Evolutionary conservation across 2,797 vertebrate species (phyloP).

Genomic region (Scyliorhinus canicula): DNA sequence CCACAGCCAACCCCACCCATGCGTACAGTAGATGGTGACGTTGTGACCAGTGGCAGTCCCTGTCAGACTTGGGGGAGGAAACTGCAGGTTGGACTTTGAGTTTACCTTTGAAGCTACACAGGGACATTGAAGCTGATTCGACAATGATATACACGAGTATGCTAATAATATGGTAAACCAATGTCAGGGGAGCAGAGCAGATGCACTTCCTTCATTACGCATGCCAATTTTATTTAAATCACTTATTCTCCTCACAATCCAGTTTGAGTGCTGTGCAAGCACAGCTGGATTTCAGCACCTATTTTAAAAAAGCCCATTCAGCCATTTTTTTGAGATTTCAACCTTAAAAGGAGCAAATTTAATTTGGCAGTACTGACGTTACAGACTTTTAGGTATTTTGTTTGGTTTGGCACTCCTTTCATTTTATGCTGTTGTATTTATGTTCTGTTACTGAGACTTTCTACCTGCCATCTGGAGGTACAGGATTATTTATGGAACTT

Average conservation of each 20-base stretch:
- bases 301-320: not conserved
- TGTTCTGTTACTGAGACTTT: not conserved
- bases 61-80: not conserved
- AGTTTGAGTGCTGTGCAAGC: not conserved
- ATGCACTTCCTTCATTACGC: not conserved
- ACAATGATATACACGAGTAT: not conserved
- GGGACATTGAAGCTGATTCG: not conserved
- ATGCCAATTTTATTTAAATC: not conserved
- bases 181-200: not conserved
- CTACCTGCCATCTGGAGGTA: not conserved
- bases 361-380: not conserved
- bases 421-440: not conserved
- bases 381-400: not conserved
- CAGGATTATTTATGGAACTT: not conserved
- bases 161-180: not conserved
- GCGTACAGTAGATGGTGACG: not conserved
- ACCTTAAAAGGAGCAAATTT: not conserved
- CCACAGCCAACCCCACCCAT: not conserved
- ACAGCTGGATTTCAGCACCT: not conserved
- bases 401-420: not conserved
- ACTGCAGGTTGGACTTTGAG: not conserved
- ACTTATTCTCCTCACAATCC: not conserved
- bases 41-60: not conserved
- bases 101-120: not conserved
- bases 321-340: not conserved